Base-by-base conservation (phyloP, 92 coral and sea anemone genomes). In the Porites rus region DNA sequence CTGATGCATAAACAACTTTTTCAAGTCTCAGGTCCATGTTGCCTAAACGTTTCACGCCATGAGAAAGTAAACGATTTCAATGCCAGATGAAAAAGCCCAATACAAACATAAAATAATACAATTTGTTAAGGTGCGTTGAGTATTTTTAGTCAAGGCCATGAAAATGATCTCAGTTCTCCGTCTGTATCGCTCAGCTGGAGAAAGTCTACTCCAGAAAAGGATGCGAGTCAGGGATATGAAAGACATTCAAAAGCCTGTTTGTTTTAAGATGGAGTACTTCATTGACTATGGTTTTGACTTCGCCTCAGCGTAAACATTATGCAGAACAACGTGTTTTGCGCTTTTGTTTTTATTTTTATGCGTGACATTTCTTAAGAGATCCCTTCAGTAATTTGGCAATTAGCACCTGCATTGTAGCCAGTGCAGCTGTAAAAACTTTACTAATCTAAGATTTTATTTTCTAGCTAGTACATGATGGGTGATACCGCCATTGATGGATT, bases 241-340 rank as follows among this genome's bases (percentile, higher is more conserved):
- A 20, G 50, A n/a, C 72, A 22, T 22, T 20, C 43, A 22, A 67
- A 67, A 67, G 72, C 72, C 43, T 67, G 72, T 13, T 22, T 18
- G 72, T 67, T 24, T 65, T 65, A 0, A 65, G 69, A 65, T 65
- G 69, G 8, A 65, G 11, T 13, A 4, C 69, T 67, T 67, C 11
- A 20, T 0, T 7, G 11, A 14, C 43, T 20, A 20, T 31, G 24
- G 11, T 8, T 67, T 18, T 67, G 72, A 18, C 72, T 1, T 20
- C 72, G 72, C 13, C 38, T n/a, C 72, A 8, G 72, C 13, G 72
- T 67, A n/a, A 69, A 69, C 51, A 69, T 69, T 25, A 69, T 69
- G 74, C 72, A 69, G 52, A 50, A 51, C 38, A 31, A 28, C 25
- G 25, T 8, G 25, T 67, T 43, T 20, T 28, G 31, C 72, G 25